A percentile compares a stretch with the other conserved stretches of the same genome.
Evolutionary conservation across 2,113 vertebrate genomes (phyloP).

Genomic region (Stigmatopora nigra): DNA sequence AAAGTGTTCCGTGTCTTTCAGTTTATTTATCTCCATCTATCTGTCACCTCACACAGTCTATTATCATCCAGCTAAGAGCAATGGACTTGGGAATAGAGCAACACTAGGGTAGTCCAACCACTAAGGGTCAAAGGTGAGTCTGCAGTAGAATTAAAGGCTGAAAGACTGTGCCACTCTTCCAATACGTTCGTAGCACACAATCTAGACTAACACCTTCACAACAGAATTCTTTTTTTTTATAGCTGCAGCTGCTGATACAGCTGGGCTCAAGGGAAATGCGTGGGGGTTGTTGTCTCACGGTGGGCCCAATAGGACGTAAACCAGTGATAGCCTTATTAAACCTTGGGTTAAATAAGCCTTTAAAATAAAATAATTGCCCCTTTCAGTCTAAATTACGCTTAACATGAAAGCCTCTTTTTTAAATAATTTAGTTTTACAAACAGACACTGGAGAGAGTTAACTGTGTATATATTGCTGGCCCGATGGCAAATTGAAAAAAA

Average conservation of each 20-base stretch:
- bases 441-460: background rate
- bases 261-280: conserved; percentile 29
- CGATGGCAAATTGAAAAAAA: background rate
- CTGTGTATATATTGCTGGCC: background rate
- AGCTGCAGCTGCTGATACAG: conserved; percentile 43
- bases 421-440: background rate
- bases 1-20: conserved; percentile 11
- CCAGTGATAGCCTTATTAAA: conserved; percentile 19
- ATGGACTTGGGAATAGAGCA: conserved; percentile 47
- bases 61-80: conserved; percentile 34
- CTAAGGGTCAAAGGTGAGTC: conserved; percentile 55
- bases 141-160: conserved; percentile 39
- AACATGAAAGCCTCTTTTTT: background rate
- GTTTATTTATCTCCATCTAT: conserved; percentile 9
- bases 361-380: background rate
- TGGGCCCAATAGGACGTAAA: conserved; percentile 29
- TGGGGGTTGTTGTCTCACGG: conserved; percentile 5
- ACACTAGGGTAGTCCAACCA: conserved; percentile 21
- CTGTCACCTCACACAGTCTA: conserved; percentile 20
- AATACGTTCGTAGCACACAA: conserved; percentile 1
- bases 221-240: conserved; percentile 49
- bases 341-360: conserved; percentile 3
- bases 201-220: conserved; percentile 40
- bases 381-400: background rate
- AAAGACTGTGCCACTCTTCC: conserved; percentile 22